Base-by-base conservation (phyloP, 2,113 vertebrate species). In the Oryzias javanicus region DNA sequence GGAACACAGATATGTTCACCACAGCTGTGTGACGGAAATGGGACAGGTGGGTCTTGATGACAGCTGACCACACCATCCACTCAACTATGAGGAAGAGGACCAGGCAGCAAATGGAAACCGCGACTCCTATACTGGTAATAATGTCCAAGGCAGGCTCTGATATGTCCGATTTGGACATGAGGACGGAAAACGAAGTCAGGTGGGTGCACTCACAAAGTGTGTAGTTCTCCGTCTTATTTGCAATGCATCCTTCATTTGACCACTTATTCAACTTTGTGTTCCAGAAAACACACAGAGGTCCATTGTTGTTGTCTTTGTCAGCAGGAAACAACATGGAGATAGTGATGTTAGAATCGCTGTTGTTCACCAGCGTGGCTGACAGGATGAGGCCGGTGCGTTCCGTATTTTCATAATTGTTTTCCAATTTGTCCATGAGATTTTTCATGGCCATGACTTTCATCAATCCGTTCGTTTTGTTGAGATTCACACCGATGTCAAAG, bases 1-100 rank as follows among this genome's bases (percentile, higher is more conserved):
- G 92, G 14, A 94, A 95, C 0, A 80, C 3, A 0, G 94, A 83
- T 14, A 98, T 98, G 89, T 99, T 99, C 64, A 96, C 84, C 0
- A 98, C 88, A 6, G 93, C 92, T 4, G 91, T 88, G 59, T 99
- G 97, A 15, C 97, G 95, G 88, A 95, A 95, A 47, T 93, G 94
- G 1, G 97, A 95, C 40, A 95, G 94, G 47, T 92, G 94, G 44
- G 89, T 92, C 88, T 95, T 97, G 18, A 94, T 94, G 49, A 99
- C 94, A 0, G 89, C 85, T 3, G 93, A 93, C 97, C 97, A 98
- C 18, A 98, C 94, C n/a, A 95, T 54, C 5, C 44, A 84, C 85
- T 99, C 97, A 24, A 95, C 87, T 18, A 92, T 48, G 10, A 98
- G 86, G 62, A 95, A 94, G 77, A 89, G 35, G 0, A 90, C 27